Conservation (phyloP, 2,888 invertebrate genomes). For the Tinea pellionella region DNA sequence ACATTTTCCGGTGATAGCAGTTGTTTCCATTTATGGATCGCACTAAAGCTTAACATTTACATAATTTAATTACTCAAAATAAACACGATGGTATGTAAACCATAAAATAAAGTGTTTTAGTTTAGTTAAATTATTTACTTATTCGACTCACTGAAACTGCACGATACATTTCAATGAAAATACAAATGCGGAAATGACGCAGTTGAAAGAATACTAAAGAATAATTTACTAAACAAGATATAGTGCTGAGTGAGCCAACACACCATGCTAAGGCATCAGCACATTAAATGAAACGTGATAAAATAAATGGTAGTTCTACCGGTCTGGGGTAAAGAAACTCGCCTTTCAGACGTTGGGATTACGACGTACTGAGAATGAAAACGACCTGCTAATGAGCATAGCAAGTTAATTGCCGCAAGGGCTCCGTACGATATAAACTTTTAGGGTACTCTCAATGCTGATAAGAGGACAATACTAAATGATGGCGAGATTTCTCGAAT, state of each 20-base stretch:
- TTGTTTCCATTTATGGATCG: too few species aligned
- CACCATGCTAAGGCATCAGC: slow-evolving; percentile 29
- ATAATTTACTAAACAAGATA: background rate
- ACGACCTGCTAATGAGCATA: slow-evolving; percentile 58
- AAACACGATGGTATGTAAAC: too few species aligned
- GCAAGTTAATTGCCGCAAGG: slow-evolving; percentile 49
- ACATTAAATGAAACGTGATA: slow-evolving; percentile 40
- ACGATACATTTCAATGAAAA: background rate
- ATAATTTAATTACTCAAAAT: too few species aligned
- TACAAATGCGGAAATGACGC: background rate
- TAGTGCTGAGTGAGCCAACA: background rate
- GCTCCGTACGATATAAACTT: slow-evolving; percentile 29
- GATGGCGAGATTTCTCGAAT: slow-evolving; percentile 1
- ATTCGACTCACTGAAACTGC: background rate
- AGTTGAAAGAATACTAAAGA: background rate
- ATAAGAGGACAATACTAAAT: slow-evolving; percentile 37
- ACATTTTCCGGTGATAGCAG: too few species aligned
- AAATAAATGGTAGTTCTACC: slow-evolving; percentile 11
- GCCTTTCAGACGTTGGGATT: slow-evolving; percentile 34
- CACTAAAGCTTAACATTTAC: too few species aligned
- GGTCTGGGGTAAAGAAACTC: background rate
- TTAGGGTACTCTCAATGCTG: slow-evolving; percentile 34
- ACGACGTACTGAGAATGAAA: slow-evolving; percentile 48
- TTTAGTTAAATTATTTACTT: too few species aligned
- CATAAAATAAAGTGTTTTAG: too few species aligned